Evolutionary conservation across 2,113 vertebrate species (phyloP).

Genomic region (Cynoglossus semilaevis): DNA sequence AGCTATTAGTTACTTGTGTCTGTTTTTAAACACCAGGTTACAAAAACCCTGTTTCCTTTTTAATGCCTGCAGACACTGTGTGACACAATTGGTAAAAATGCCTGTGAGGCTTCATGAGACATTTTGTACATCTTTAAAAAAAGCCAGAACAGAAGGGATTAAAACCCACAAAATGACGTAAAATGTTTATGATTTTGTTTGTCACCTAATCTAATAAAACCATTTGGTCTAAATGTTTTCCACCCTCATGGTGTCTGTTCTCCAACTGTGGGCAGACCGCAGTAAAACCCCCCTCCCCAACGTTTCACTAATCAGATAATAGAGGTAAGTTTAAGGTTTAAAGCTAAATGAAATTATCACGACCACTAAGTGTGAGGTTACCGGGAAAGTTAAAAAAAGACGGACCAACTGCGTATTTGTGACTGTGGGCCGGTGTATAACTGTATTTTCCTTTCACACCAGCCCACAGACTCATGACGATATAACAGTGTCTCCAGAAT

Average conservation of each 20-base stretch:
- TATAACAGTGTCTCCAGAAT: slow-evolving; percentile 30
- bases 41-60: too few species aligned
- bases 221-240: not conserved
- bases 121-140: too few species aligned
- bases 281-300: slow-evolving; percentile 11
- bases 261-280: slow-evolving; percentile 10
- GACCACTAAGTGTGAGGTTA: slow-evolving; percentile 25
- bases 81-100: too few species aligned
- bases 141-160: too few species aligned
- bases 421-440: slow-evolving; percentile 25
- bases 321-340: slow-evolving; percentile 15
- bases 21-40: too few species aligned
- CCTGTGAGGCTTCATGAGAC: too few species aligned
- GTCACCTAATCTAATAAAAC: slow-evolving; percentile 5
- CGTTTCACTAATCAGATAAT: slow-evolving; percentile 35
- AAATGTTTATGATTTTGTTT: not conserved
- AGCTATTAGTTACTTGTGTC: too few species aligned
- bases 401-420: slow-evolving; percentile 15
- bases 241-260: not conserved
- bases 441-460: slow-evolving; percentile 18
- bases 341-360: slow-evolving; percentile 36
- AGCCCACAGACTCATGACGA: slow-evolving; percentile 27
- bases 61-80: too few species aligned
- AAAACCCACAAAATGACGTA: not conserved
- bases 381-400: slow-evolving; percentile 14